Percentiles rank a stretch among this genome's conserved stretches.
Conservation (phyloP, 2,113 vertebrate genomes). For the Drymodes brunneopygia region DNA sequence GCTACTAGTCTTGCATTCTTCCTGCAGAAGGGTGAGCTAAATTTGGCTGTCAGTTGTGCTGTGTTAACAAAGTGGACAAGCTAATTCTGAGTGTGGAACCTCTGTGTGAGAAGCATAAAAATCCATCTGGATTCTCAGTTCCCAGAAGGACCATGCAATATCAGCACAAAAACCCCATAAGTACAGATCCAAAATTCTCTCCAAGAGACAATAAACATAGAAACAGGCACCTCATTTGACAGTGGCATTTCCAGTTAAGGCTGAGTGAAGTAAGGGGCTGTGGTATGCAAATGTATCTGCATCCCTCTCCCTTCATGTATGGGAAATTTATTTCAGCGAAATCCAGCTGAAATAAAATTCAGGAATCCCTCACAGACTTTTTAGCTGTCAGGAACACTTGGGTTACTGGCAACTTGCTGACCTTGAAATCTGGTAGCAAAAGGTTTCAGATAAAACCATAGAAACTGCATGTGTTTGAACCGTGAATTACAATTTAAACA, state of each 20-base stretch:
- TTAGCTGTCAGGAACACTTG: background rate
- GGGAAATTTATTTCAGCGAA: background rate
- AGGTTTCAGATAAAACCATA: background rate
- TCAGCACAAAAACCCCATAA: background rate
- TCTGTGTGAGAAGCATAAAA: background rate
- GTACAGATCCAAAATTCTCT: background rate
- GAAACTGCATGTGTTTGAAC: background rate
- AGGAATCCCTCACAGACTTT: background rate
- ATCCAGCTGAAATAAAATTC: background rate
- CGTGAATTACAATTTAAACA: background rate
- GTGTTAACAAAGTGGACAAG: background rate
- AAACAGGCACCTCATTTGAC: background rate
- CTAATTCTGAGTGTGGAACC: background rate
- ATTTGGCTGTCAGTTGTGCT: background rate
- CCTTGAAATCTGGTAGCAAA: slow-evolving; percentile 3
- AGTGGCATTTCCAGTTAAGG: background rate
- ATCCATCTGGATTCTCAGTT: background rate
- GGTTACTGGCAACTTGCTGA: background rate
- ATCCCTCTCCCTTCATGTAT: background rate
- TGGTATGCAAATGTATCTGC: background rate
- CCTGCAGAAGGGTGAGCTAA: background rate
- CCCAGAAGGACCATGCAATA: background rate
- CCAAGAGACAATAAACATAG: background rate
- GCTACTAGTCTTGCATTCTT: background rate
- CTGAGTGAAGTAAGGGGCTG: background rate